Evolutionary conservation across 2,797 vertebrate genomes (phyloP).

Genomic region (Capromys pilorides): DNA sequence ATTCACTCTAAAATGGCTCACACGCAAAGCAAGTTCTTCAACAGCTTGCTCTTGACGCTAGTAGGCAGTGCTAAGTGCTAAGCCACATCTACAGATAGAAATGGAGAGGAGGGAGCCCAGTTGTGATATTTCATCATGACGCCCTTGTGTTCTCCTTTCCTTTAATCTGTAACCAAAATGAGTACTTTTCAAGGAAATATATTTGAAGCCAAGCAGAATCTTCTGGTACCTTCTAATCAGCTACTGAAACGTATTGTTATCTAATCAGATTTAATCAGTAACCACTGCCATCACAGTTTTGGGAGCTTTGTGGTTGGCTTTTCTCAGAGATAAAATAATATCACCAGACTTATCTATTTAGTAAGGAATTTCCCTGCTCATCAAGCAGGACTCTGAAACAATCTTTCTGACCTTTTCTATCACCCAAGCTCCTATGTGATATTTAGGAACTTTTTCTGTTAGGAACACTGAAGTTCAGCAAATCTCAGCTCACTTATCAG

Average conservation of each 20-base stretch:
- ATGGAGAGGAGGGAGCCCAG: background rate
- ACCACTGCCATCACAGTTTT: background rate
- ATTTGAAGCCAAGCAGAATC: background rate
- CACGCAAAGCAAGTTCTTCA: background rate
- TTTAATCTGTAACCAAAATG: background rate
- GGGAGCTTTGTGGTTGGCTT: background rate
- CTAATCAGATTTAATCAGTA: background rate
- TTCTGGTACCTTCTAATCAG: background rate
- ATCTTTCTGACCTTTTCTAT: background rate
- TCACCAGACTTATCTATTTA: background rate
- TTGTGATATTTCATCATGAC: background rate
- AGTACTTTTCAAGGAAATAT: background rate
- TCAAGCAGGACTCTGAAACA: background rate
- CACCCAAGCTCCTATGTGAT: background rate
- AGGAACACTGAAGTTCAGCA: background rate
- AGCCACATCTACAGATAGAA: background rate
- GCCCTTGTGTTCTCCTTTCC: background rate
- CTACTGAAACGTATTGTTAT: background rate
- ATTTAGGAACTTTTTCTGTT: conserved; percentile 14
- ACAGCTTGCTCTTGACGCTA: background rate
- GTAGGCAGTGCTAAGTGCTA: background rate
- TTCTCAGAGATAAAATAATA: background rate
- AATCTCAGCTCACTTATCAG: background rate
- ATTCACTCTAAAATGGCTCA: background rate
- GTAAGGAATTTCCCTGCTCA: background rate